A percentile compares a stretch with the other conserved stretches of the same genome.
Conservation (phyloP, 2,113 vertebrate genomes). For the Nanorana parkeri region DNA sequence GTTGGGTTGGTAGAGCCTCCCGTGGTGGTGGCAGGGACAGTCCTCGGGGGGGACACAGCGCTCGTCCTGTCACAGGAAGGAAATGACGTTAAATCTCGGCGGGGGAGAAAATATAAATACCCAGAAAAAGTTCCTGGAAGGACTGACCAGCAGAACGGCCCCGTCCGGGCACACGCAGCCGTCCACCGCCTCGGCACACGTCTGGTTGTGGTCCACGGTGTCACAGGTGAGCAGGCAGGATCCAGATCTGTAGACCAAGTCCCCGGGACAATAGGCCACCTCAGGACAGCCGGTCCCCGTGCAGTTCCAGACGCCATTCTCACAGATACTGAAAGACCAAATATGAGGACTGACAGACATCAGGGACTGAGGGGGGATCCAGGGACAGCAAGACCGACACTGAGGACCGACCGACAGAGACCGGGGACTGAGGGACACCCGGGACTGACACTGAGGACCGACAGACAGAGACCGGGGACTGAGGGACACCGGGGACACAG, state of each 20-base stretch:
- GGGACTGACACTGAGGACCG: fast-evolving
- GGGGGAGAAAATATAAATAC: not conserved
- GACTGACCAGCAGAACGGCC: slow-evolving; percentile 79
- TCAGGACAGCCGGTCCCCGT: slow-evolving; percentile 67
- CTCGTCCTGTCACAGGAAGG: slow-evolving; percentile 70
- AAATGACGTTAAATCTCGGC: not conserved
- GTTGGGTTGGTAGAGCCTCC: slow-evolving; percentile 79
- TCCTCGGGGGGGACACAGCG: slow-evolving; percentile 78
- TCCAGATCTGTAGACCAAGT: slow-evolving; percentile 74
- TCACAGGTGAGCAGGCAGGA: slow-evolving; percentile 87
- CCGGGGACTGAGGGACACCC: not conserved
- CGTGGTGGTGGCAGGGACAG: slow-evolving; percentile 87
- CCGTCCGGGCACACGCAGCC: slow-evolving; percentile 86
- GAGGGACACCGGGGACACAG: not conserved
- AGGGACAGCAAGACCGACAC: too few relatives aligned
- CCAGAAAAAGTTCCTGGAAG: not conserved
- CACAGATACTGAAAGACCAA: slow-evolving; percentile 71
- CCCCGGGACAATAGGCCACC: slow-evolving; percentile 73
- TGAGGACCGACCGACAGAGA: too few relatives aligned
- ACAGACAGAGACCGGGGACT: not conserved
- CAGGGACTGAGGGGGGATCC: not conserved
- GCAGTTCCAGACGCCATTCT: slow-evolving; percentile 80
- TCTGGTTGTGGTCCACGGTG: slow-evolving; percentile 60
- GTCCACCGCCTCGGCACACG: slow-evolving; percentile 72
- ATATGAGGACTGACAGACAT: not conserved